Evolutionary conservation across 92 coral and sea anemone genomes (phyloP), one percentile per base, ranked within the genome.

Genomic region (Porites evermanni): DNA sequence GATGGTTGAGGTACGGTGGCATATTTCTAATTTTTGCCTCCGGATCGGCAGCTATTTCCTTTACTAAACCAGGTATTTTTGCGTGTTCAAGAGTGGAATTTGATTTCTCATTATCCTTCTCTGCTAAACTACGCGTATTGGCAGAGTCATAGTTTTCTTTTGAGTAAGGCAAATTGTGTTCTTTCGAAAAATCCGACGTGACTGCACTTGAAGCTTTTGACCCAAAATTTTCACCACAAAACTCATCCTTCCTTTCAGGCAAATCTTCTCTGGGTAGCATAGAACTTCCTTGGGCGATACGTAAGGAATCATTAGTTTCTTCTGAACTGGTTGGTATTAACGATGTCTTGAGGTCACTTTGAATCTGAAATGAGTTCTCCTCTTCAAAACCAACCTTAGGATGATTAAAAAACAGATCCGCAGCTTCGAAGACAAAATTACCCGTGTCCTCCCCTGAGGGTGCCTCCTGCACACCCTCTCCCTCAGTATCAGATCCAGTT

Each of bases 341-440:
- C 1, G 67, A 52, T 11, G 65, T 18, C 70, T 18, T 26, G 12
- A 29, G 54, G 24, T 70, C 19, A 58, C n/a, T 68, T 54, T 71
- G 59, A 58, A 56, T 9, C 16, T 59, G 58, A 50, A 2, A 20
- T 24, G 59, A 59, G 66, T 3, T 70, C 17, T 16, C 71, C 12
- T 81, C 69, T 59, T 21, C 24, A 13, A n/a, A 6, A 16, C 59
- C 70, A 12, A 19, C 59, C 2, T 60, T 54, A 4, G 78, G 20
- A 2, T 58, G 69, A 11, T 13, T 58, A 23, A 53, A 78, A n/a
- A 29, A 74, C 10, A 74, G 18, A 21, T 51, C 73, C 3, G 53
- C 79, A 61, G 72, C 72, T 19, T 54, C 72, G 53, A 64, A 73
- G 65, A 83, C 87, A 73, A 83, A 83, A 74, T 83, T 83, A 2